Evolutionary conservation across 2,888 invertebrate species (phyloP).

Genomic region (Philopedon plagiatum): DNA sequence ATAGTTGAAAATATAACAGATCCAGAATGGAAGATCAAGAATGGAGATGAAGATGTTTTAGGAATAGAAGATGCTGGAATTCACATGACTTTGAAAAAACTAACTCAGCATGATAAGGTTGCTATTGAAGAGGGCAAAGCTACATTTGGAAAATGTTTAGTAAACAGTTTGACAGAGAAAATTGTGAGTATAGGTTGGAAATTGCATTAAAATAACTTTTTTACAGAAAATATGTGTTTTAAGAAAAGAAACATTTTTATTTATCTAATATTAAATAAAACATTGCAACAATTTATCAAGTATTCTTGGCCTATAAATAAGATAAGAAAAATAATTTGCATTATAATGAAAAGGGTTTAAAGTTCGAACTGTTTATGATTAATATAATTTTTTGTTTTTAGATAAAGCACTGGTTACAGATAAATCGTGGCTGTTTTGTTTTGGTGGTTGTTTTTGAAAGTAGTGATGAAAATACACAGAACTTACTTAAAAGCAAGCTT

Average conservation of each 20-base stretch:
- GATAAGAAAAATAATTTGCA: too few species aligned
- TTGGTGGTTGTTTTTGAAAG: constrained; percentile 78
- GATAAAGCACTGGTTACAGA: constrained; percentile 77
- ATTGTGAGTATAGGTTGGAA: constrained; percentile 72
- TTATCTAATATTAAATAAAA: too few species aligned
- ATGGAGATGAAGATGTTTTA: constrained; percentile 67
- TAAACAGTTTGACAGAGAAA: constrained; percentile 71
- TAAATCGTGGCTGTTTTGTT: constrained; percentile 85
- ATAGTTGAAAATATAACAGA: constrained; percentile 69
- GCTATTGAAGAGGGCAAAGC: constrained; percentile 65
- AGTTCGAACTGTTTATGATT: too few species aligned
- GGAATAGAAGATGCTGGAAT: constrained; percentile 84
- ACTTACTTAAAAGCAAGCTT: constrained; percentile 70
- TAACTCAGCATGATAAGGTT: constrained; percentile 77
- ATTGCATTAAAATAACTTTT: too few species aligned
- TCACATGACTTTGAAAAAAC: constrained; percentile 83
- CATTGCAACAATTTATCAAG: too few species aligned
- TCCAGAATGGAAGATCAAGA: constrained; percentile 72
- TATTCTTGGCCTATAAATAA: too few species aligned
- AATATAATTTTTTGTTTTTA: constrained; percentile 64
- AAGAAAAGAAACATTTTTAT: too few species aligned
- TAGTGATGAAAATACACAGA: constrained; percentile 69
- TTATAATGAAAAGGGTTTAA: too few species aligned
- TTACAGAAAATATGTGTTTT: too few species aligned
- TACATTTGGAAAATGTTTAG: constrained; percentile 75